Conservation (phyloP, 2,797 vertebrate species). For the Ceryle rudis region DNA sequence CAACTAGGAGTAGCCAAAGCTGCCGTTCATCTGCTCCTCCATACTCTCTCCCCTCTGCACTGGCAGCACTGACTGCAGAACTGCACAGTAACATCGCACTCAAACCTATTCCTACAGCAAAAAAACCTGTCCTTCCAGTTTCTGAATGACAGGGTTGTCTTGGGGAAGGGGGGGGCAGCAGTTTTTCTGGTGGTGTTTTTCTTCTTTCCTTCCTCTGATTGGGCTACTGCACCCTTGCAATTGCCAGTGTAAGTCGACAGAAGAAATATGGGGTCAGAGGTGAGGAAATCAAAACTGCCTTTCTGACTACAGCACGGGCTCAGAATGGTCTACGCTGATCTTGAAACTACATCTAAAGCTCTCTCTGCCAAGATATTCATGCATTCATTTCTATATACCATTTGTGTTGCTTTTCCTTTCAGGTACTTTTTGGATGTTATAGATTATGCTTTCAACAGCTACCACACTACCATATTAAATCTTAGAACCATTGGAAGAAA, state of each 20-base stretch:
- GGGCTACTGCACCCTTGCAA: neutral
- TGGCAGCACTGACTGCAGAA: neutral
- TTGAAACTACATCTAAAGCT: neutral
- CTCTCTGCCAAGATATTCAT: neutral
- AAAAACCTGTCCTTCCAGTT: fast-evolving
- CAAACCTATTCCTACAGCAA: neutral
- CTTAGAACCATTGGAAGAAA: neutral
- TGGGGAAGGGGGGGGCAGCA: neutral
- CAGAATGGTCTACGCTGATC: neutral
- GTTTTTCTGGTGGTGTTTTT: fast-evolving
- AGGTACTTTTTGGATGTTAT: neutral
- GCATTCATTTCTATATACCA: neutral
- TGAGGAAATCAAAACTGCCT: neutral
- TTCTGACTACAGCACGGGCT: neutral
- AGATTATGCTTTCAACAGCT: neutral
- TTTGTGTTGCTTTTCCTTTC: neutral
- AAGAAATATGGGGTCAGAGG: neutral
- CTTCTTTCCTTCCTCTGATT: neutral
- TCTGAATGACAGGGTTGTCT: neutral
- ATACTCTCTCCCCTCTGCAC: no score
- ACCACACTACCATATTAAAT: neutral
- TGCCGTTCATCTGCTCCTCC: neutral
- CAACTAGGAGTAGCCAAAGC: neutral
- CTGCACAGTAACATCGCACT: neutral
- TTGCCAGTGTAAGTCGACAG: neutral